Evolutionary conservation across 2,113 vertebrate species (phyloP).

Genomic region (Hemibagrus wyckioides): DNA sequence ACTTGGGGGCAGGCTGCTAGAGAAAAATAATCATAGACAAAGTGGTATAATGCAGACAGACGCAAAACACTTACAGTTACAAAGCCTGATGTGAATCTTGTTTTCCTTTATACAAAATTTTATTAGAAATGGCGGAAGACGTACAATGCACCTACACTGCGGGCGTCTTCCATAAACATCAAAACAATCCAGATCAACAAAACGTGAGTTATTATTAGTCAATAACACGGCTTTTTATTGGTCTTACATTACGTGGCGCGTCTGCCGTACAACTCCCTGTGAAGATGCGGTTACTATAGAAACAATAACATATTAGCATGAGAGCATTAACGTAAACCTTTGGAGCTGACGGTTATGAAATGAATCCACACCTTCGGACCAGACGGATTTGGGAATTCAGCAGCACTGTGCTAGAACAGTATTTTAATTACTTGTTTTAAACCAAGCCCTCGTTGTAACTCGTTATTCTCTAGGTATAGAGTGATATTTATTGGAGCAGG

Average conservation of each 20-base stretch:
- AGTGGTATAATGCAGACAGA: background rate
- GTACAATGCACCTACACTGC: background rate
- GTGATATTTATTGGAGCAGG: background rate
- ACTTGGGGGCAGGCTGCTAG: too few relatives aligned
- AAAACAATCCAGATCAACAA: background rate
- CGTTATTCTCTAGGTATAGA: background rate
- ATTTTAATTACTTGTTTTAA: background rate
- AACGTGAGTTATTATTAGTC: background rate
- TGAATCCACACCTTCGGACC: background rate
- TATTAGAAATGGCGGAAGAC: background rate
- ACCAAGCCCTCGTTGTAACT: too few relatives aligned
- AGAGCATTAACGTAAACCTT: background rate
- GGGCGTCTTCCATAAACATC: background rate
- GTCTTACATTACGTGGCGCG: background rate
- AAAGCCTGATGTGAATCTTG: background rate
- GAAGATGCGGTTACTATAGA: background rate
- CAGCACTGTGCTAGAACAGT: background rate
- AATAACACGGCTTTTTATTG: background rate
- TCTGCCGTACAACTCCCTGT: background rate
- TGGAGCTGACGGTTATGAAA: background rate
- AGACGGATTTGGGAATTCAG: background rate
- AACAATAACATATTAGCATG: background rate
- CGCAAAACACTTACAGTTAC: background rate
- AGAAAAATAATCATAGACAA: background rate
- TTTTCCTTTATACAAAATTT: background rate